These are phyloP conservation scores for Dasyurus viverrinus DNA, from an alignment of 2,113 vertebrate species.

Conservation along the genomic window DNA sequence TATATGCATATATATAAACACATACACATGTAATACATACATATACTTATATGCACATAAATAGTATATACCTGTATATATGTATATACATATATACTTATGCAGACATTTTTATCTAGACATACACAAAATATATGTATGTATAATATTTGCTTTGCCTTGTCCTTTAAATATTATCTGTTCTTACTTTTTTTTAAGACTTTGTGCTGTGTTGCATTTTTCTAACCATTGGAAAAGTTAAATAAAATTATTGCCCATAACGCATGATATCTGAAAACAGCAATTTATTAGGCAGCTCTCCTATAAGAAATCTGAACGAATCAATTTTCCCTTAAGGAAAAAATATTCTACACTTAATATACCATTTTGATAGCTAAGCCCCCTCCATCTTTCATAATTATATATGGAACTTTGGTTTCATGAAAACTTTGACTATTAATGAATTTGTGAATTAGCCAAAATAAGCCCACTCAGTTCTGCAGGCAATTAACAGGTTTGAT, in stretches of 20 bases:
- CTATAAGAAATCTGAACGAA: neutral
- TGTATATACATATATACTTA: neutral
- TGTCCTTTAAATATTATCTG: slow-evolving; percentile 1
- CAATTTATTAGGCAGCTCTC: slow-evolving; percentile 4
- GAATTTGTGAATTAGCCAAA: slow-evolving; percentile 48
- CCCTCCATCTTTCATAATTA: slow-evolving; percentile 42
- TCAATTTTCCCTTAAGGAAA: neutral
- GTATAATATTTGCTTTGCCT: neutral
- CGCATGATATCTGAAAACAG: neutral
- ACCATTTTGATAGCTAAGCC: neutral
- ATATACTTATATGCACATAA: neutral
- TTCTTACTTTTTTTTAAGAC: neutral
- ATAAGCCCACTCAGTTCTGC: neutral
- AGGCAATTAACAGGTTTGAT: slow-evolving; percentile 11
- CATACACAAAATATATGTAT: neutral
- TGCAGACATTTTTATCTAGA: neutral
- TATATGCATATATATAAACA: neutral
- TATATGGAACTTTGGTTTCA: slow-evolving; percentile 35
- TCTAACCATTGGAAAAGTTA: slow-evolving; percentile 17
- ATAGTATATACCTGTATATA: slow-evolving; percentile 1
- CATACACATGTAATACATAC: neutral
- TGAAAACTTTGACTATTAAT: slow-evolving; percentile 31
- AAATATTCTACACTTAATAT: neutral
- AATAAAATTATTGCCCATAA: neutral
- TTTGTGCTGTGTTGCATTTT: neutral